These are phyloP conservation scores for Percopsis transmontana DNA, from an alignment of 2,113 vertebrate species.

Conservation along the genomic window DNA sequence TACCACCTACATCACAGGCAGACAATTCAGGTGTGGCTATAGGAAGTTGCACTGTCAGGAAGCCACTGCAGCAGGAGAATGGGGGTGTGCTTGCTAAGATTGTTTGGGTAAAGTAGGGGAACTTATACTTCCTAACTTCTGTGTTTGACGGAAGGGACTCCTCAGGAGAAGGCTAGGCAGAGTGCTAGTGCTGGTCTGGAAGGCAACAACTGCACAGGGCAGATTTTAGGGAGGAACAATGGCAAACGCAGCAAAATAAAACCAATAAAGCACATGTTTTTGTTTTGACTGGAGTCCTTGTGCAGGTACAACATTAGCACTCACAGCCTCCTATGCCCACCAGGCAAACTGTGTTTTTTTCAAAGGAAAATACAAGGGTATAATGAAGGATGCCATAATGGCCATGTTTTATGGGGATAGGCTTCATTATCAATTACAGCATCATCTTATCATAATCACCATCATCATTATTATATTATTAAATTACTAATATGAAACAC, in stretches of 20 bases:
- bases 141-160: constrained; percentile 14
- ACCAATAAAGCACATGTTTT: constrained; percentile 37
- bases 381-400: constrained; percentile 30
- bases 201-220: constrained; percentile 35
- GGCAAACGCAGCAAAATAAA: constrained; percentile 22
- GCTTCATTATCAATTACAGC: neutral
- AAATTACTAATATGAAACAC: too few relatives aligned
- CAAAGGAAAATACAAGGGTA: constrained; percentile 10
- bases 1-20: constrained; percentile 31
- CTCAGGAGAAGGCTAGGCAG: constrained; percentile 28
- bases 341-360: constrained; percentile 32
- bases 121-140: constrained; percentile 49
- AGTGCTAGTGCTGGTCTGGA: constrained; percentile 38
- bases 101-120: constrained; percentile 24
- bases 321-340: constrained; percentile 21
- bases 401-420: constrained; percentile 1
- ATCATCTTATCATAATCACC: neutral
- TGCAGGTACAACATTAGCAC: constrained; percentile 27
- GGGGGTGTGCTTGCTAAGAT: constrained; percentile 35
- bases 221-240: constrained; percentile 26
- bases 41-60: constrained; percentile 43
- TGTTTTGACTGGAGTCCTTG: constrained; percentile 21
- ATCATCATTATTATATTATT: neutral
- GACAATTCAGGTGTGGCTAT: constrained; percentile 32
- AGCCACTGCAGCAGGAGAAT: constrained; percentile 49